Conservation (phyloP, 2,113 vertebrate genomes). For the Cephalopterus ornatus region DNA sequence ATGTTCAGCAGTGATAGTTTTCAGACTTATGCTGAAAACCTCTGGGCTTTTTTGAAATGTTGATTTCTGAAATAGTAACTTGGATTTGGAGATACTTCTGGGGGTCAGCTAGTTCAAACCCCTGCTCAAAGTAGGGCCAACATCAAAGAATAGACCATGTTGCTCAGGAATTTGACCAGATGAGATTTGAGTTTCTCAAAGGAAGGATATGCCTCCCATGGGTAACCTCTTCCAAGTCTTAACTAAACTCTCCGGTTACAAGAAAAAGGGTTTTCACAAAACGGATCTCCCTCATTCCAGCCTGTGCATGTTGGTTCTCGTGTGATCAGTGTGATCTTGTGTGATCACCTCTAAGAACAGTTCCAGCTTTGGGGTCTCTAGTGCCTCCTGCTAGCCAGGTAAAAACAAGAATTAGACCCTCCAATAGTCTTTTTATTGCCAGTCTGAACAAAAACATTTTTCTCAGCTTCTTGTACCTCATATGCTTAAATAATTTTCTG, state of each 20-base stretch:
- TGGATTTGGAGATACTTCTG: not conserved
- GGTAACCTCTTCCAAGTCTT: not conserved
- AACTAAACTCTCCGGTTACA: not conserved
- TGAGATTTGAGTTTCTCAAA: not conserved
- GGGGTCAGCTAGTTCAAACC: not conserved
- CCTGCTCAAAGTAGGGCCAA: not conserved
- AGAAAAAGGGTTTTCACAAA: not conserved
- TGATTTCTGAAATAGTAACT: not conserved
- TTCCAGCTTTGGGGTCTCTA: not conserved
- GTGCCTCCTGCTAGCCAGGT: not conserved
- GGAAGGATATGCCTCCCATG: not conserved
- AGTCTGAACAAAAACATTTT: not conserved
- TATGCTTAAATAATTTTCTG: not conserved
- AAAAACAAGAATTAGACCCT: not conserved
- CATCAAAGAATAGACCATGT: not conserved
- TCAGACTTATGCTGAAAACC: not conserved
- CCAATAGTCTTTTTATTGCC: not conserved
- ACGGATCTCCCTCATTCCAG: not conserved
- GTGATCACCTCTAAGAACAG: not conserved
- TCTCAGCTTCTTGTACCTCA: not conserved
- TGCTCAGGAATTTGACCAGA: not conserved
- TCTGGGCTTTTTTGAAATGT: not conserved
- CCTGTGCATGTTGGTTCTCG: not conserved
- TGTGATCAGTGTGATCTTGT: not conserved
- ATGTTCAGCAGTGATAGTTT: not conserved